phyloP scores from a whole-genome alignment of 2,113 vertebrate genomes.

The Pleuronectes platessa region DNA sequence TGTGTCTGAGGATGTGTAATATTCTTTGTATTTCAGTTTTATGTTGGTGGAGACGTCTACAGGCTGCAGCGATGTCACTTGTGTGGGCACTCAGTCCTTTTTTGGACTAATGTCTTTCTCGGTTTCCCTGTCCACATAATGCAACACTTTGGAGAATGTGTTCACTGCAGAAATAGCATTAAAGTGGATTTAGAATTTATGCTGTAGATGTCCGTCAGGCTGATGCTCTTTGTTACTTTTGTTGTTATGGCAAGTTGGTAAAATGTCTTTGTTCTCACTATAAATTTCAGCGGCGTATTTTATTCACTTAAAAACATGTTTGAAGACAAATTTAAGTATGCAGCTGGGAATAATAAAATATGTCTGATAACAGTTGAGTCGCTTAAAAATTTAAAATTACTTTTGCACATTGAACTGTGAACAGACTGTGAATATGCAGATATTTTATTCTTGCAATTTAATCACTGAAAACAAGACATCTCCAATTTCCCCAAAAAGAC shows the following conservation, averaged over 20 bases:
- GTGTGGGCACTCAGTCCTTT: conserved; percentile 1
- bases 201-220: too few species aligned
- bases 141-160: too few species aligned
- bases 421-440: conserved; percentile 1
- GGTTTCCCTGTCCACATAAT: too few species aligned
- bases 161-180: too few species aligned
- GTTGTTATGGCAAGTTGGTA: background rate
- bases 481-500: background rate
- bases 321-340: background rate
- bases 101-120: too few species aligned
- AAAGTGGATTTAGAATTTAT: too few species aligned
- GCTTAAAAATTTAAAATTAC: background rate
- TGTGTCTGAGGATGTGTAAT: background rate
- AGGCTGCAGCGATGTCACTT: conserved; percentile 2
- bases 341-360: background rate
- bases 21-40: background rate
- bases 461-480: background rate
- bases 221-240: background rate
- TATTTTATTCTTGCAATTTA: background rate
- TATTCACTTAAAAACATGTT: background rate
- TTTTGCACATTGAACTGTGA: background rate
- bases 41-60: background rate
- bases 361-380: background rate
- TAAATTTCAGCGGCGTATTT: too few species aligned
- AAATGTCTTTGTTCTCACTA: background rate